Percentiles rank a stretch among this genome's conserved stretches.
These are phyloP conservation scores for Rattus rattus DNA, from an alignment of 2,113 vertebrate species.

Conservation along the genomic window DNA sequence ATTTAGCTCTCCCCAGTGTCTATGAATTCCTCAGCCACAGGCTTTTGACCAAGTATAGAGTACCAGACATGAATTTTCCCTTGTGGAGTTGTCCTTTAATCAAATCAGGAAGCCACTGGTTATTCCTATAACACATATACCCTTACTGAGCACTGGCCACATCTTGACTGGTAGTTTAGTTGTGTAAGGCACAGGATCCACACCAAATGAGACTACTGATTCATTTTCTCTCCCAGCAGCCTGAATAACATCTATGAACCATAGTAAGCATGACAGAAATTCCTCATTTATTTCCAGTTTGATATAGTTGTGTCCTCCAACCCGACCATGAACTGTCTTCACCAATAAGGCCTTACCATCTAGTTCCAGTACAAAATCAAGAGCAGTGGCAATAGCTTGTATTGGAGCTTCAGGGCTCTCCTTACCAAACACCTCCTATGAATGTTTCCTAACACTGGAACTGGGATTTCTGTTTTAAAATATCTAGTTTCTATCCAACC, in stretches of 20 bases:
- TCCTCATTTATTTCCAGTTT: neutral
- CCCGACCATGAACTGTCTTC: neutral
- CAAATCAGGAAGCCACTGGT: neutral
- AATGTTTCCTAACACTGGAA: neutral
- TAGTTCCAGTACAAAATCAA: neutral
- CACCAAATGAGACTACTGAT: neutral
- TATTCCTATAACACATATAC: neutral
- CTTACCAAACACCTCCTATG: neutral
- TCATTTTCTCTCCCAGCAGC: neutral
- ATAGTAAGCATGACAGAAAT: neutral
- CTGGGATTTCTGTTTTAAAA: neutral
- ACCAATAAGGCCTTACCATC: neutral
- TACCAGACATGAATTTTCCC: neutral
- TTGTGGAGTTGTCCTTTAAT: neutral
- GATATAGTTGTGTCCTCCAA: neutral
- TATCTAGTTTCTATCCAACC: neutral
- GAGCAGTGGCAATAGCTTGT: neutral
- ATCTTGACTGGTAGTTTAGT: neutral
- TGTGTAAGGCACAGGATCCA: neutral
- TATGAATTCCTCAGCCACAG: neutral
- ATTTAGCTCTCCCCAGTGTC: too few relatives aligned
- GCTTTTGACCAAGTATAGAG: neutral
- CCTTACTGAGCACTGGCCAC: neutral
- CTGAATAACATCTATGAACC: neutral
- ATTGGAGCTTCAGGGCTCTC: neutral